Evolutionary conservation across 2,113 vertebrate genomes (phyloP), one percentile per base, ranked within the genome.

Genomic region (Rhynchopsitta pachyrhyncha): DNA sequence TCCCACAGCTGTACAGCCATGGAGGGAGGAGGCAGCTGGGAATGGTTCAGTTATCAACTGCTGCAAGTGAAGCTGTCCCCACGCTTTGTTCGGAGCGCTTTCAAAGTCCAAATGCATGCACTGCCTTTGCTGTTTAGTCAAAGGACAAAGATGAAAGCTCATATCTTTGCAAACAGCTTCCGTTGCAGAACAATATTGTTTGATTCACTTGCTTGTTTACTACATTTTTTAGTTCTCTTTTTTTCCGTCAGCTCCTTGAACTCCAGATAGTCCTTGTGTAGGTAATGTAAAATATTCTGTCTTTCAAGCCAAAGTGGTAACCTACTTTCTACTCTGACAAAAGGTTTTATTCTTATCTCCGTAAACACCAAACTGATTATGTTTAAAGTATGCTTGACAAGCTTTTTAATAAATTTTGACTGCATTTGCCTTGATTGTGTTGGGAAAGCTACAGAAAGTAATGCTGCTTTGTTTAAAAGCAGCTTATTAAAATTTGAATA

Each of bases 1-100:
- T 73, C 29, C 68, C 28, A 52, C 11, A 19, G 24, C 44, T 7
- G 3, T 8, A 0, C 0, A 6, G 24, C 66, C 5, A 9, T 8
- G 52, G 86, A 44, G 46, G 62, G 23, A 79, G 23, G 31, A 11
- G 77, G 0, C 33, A 76, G 57, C 41, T 55, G 71, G 88, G 59
- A 78, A 6, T 37, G 5, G 64, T 49, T 52, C 31, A 15, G 33
- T 70, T 49, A 50, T 37, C 77, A 20, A 2, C 41, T 75, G 0
- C 18, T 35, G 29, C 33, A 13, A 9, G 10, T 28, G 35, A 52
- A 44, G 46, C 44, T 59, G 49, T 55, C 59, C 71, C 59, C 27
- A 11, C 0, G 4, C 91, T 86, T 74, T 77, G 53, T 46, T 78
- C 4, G 2, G 55, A 76, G 66, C 42, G 60, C 29, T 70, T 78